Evolutionary conservation across 2,113 vertebrate genomes (phyloP), one percentile per base, ranked within the genome.

Genomic region (Elephas maximus): DNA sequence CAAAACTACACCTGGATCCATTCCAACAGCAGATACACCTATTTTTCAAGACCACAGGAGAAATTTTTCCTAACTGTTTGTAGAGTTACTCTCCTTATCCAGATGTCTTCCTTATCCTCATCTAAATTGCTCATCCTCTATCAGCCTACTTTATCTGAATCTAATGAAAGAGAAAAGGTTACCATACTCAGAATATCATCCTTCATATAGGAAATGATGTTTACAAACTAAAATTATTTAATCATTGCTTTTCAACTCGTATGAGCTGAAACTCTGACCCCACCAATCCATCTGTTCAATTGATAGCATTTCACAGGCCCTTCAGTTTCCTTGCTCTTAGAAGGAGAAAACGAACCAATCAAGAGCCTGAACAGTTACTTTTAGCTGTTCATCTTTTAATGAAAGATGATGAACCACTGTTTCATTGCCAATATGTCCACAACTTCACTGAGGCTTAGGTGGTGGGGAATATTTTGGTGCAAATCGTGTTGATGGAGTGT

Each of bases 171-270:
- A 86, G 60, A 92, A 89, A 83, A 62, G 20, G 30, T 71, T 51
- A 57, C 23, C 57, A 62, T 48, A 20, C 10, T 96, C 8, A 82
- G 60, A 63, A 74, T 73, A 63, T 79, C 37, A 74, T 24, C 80
- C 8, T n/a, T 80, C 51, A 48, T 60, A 33, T 74, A 84, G 63
- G 7, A 92, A 95, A 69, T 71, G 9, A 67, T 51, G 6, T 86
- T 80, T 95, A 48, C 41, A 74, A 90, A 67, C 4, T 48, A 62
- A 95, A 86, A 71, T 76, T 17, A 73, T 79, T 96, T 62, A n/a
- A 93, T 84, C 80, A 71, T 86, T 48, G 18, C 23, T 79, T 84
- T 94, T 93, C 74, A 94, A 51, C 7, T 51, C 85, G 41, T 80
- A 67, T 73, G 51, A 89, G 33, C 17, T 79, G 37, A 33, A 73